Evolutionary conservation across 1,140 invertebrate genomes (phyloP).

Genomic region (Bathynomus jamesi): DNA sequence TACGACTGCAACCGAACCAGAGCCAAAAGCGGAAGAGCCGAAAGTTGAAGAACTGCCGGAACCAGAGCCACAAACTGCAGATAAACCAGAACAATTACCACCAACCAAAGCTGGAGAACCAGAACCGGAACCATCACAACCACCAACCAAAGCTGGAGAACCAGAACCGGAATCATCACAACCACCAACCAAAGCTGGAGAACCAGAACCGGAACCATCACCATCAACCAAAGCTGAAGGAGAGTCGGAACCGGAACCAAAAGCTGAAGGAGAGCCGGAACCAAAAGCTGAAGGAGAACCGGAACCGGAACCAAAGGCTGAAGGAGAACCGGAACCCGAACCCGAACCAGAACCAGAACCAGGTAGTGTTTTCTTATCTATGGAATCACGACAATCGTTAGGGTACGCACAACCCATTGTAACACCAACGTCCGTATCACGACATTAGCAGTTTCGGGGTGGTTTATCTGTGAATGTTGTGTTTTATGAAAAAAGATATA

Average conservation of each 20-base stretch:
- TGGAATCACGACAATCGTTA: too few species aligned
- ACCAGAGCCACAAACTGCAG: constrained; percentile 6
- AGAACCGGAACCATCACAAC: constrained; percentile 44
- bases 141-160: constrained; percentile 44
- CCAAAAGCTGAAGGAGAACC: constrained; percentile 42
- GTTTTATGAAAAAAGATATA: too few species aligned
- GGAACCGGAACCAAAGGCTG: constrained; percentile 44
- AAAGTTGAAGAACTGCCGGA: constrained; percentile 9
- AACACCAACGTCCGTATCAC: too few species aligned
- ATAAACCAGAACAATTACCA: constrained; percentile 12
- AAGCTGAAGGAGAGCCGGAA: constrained; percentile 13
- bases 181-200: too few species aligned
- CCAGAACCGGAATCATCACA: constrained; percentile 38
- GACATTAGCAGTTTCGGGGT: too few species aligned
- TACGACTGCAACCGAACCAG: constrained; percentile 38
- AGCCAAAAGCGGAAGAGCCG: constrained; percentile 39
- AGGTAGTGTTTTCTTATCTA: too few species aligned
- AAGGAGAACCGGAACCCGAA: constrained; percentile 43
- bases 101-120: constrained; percentile 38
- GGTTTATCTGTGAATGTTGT: too few species aligned
- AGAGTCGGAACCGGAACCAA: constrained; percentile 4
- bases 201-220: constrained; percentile 33
- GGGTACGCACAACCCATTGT: too few species aligned
- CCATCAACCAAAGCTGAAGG: constrained; percentile 19
- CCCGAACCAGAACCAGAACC: constrained; percentile 29